A percentile compares a stretch with the other conserved stretches of the same genome.
Evolutionary conservation across 1,140 invertebrate genomes (phyloP).

Genomic region (Ruditapes philippinarum): DNA sequence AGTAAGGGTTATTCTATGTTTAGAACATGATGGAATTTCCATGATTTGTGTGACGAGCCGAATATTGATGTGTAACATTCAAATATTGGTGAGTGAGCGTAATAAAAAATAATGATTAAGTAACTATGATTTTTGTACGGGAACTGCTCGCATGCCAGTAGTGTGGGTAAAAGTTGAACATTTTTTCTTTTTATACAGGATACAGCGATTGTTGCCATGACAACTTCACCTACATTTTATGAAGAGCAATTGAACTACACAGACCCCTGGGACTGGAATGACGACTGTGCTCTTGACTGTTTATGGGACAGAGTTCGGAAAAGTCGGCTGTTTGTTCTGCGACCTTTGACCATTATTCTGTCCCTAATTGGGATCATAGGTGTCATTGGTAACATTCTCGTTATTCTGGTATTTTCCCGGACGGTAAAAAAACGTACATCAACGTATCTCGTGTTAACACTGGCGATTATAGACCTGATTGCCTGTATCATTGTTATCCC

Average conservation of each 20-base stretch:
- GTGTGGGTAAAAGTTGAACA: too few relatives aligned
- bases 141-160: too few relatives aligned
- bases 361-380: conserved; percentile 72
- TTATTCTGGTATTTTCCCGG: conserved; percentile 73
- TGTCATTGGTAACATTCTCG: conserved; percentile 75
- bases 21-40: too few relatives aligned
- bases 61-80: too few relatives aligned
- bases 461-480: conserved; percentile 77
- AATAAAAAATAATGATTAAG: too few relatives aligned
- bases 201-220: not conserved
- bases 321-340: conserved; percentile 38
- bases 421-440: conserved; percentile 71
- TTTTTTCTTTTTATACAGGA: too few relatives aligned
- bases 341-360: conserved; percentile 70
- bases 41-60: too few relatives aligned
- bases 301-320: conserved; percentile 46
- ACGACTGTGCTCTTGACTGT: conserved; percentile 65
- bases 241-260: conserved; percentile 34
- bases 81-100: too few relatives aligned
- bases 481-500: conserved; percentile 78
- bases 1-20: too few relatives aligned
- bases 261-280: not conserved
- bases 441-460: conserved; percentile 74
- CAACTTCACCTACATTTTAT: not conserved
- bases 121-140: too few relatives aligned